Conservation (phyloP, 2,797 vertebrate species). For the Catamblyrhynchus diadema region DNA sequence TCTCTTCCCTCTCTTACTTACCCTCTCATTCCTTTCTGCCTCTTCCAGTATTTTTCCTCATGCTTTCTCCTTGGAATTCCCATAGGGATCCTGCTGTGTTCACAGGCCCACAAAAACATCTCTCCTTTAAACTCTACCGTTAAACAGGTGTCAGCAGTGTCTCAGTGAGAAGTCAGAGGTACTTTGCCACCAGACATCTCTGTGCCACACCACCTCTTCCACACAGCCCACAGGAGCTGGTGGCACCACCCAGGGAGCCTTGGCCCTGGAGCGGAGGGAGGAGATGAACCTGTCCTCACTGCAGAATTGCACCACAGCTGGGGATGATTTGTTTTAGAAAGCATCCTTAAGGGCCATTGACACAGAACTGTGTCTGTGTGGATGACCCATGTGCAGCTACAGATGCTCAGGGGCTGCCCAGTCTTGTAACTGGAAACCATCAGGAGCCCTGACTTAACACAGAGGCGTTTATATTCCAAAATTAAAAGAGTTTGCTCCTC, state of each 20-base stretch:
- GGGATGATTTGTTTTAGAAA: background rate
- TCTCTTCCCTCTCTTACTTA: background rate
- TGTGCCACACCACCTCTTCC: background rate
- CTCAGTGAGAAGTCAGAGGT: background rate
- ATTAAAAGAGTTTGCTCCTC: background rate
- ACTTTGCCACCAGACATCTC: background rate
- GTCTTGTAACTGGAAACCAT: background rate
- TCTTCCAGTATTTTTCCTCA: background rate
- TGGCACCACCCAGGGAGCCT: background rate
- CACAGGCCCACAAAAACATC: background rate
- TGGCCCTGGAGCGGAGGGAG: background rate
- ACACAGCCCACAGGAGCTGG: background rate
- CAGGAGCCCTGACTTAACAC: background rate
- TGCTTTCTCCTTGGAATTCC: background rate
- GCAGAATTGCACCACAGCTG: background rate
- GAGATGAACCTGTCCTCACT: background rate
- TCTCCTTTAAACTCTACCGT: background rate
- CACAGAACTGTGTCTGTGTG: accelerated
- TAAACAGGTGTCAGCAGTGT: background rate
- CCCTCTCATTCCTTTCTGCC: background rate
- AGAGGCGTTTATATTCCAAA: background rate
- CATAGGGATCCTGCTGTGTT: background rate
- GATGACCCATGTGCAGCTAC: background rate
- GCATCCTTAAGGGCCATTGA: background rate
- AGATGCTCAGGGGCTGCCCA: background rate